Evolutionary conservation across 2,797 vertebrate species (phyloP).

Genomic region (Balearica regulorum): DNA sequence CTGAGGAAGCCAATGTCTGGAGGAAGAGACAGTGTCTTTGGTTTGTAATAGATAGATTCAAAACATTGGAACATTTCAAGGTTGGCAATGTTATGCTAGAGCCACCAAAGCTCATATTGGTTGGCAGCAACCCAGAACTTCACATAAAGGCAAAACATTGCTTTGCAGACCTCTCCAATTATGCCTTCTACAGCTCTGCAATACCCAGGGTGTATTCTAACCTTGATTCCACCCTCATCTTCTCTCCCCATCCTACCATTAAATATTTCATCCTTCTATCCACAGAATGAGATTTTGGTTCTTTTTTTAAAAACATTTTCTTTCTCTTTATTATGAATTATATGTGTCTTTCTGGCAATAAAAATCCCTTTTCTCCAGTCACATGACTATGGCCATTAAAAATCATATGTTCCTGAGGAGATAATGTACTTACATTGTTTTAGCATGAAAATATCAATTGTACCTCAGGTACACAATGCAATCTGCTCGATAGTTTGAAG

Average conservation of each 20-base stretch:
- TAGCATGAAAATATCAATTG: neutral
- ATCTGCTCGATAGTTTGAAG: constrained; percentile 29
- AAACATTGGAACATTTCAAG: neutral
- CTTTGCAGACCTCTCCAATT: neutral
- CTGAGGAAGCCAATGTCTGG: neutral
- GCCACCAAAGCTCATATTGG: neutral
- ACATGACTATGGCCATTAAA: constrained; percentile 11
- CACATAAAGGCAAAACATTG: neutral
- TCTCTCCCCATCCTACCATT: neutral
- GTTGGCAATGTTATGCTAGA: neutral
- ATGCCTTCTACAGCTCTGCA: neutral
- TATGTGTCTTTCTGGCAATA: neutral
- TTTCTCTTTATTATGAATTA: neutral
- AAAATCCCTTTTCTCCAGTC: neutral
- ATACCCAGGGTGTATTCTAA: neutral
- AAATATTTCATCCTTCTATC: neutral
- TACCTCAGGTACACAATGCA: neutral
- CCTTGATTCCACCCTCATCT: neutral
- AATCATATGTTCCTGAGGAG: neutral
- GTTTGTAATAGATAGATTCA: neutral
- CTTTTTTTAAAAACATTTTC: neutral
- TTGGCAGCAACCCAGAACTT: neutral
- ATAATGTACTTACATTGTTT: neutral
- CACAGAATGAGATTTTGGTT: neutral
- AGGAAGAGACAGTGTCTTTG: neutral